Conservation (phyloP, 2,888 invertebrate genomes). For the Teleogryllus oceanicus region DNA sequence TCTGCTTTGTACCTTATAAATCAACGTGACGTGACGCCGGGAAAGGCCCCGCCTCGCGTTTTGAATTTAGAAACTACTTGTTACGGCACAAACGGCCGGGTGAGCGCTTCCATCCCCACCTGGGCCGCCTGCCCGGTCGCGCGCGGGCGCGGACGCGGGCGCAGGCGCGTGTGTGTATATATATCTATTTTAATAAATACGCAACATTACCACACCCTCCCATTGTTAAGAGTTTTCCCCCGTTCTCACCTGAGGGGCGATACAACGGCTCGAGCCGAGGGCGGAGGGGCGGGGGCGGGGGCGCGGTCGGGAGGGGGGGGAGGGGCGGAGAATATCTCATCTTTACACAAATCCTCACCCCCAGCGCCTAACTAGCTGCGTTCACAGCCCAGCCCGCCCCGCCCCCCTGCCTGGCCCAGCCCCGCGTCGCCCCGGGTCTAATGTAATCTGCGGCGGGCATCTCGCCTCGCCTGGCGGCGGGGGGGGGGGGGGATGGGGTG, state of each 20-base stretch:
- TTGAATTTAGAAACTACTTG: constrained; percentile 10
- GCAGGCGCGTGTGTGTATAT: not conserved
- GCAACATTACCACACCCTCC: constrained; percentile 6
- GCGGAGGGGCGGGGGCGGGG: not conserved
- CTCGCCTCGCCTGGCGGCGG: not conserved
- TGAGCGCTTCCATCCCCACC: too few relatives aligned
- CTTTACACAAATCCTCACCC: constrained; percentile 10
- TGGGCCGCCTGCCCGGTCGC: too few relatives aligned
- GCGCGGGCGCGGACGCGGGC: not conserved
- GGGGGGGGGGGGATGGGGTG: not conserved
- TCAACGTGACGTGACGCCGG: not conserved
- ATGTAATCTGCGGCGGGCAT: not conserved
- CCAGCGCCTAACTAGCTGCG: not conserved
- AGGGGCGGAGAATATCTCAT: not conserved
- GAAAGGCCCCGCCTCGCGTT: not conserved
- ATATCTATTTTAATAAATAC: constrained; percentile 18
- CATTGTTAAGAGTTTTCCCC: not conserved
- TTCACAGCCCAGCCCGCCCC: not conserved
- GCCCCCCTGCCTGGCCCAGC: not conserved
- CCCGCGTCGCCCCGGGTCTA: not conserved
- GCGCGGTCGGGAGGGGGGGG: not conserved
- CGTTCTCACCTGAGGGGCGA: not conserved
- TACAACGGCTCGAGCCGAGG: not conserved
- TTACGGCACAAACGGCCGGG: not conserved
- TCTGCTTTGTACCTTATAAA: not conserved